A percentile compares a stretch with the other conserved stretches of the same genome.
phyloP scores from a whole-genome alignment of 2,888 invertebrate species.

The Parnassius smintheus region DNA sequence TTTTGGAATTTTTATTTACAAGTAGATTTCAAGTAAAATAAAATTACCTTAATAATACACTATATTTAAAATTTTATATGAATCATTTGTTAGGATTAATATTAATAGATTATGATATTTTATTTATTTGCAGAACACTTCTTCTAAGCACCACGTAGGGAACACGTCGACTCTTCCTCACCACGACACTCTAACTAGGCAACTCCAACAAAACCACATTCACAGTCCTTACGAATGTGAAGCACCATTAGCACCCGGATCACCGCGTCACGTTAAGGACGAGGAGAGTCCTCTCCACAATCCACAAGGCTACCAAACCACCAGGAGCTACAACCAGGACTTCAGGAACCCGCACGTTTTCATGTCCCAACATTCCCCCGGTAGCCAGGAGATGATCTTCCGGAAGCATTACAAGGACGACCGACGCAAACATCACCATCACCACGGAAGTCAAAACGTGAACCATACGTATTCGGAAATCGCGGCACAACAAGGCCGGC shows the following conservation, averaged over 20 bases:
- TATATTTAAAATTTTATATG: no score
- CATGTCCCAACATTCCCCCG: slow-evolving; percentile 74
- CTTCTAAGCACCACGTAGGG: slow-evolving; percentile 88
- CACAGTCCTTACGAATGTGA: slow-evolving; percentile 80
- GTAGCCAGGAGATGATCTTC: slow-evolving; percentile 72
- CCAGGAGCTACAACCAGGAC: slow-evolving; percentile 74
- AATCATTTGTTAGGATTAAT: no score
- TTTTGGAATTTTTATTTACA: no score
- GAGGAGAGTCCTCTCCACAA: slow-evolving; percentile 71
- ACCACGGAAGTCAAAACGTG: slow-evolving; percentile 80
- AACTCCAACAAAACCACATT: slow-evolving; percentile 74
- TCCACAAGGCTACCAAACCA: slow-evolving; percentile 67
- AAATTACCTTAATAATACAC: no score
- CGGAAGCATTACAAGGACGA: slow-evolving; percentile 74
- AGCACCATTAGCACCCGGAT: slow-evolving; percentile 68
- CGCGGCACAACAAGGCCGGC: slow-evolving; percentile 70
- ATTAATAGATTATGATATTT: background rate
- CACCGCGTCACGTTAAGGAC: slow-evolving; percentile 70
- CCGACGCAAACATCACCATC: slow-evolving; percentile 72
- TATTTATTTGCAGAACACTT: slow-evolving; percentile 85
- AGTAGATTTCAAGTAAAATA: no score
- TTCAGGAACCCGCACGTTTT: slow-evolving; percentile 74
- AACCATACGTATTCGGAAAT: slow-evolving; percentile 91
- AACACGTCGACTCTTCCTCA: slow-evolving; percentile 85
- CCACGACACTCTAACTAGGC: slow-evolving; percentile 80